Evolutionary conservation across 2,888 invertebrate genomes (phyloP), one percentile per base, ranked within the genome.

Genomic region (Encarsia formosa): DNA sequence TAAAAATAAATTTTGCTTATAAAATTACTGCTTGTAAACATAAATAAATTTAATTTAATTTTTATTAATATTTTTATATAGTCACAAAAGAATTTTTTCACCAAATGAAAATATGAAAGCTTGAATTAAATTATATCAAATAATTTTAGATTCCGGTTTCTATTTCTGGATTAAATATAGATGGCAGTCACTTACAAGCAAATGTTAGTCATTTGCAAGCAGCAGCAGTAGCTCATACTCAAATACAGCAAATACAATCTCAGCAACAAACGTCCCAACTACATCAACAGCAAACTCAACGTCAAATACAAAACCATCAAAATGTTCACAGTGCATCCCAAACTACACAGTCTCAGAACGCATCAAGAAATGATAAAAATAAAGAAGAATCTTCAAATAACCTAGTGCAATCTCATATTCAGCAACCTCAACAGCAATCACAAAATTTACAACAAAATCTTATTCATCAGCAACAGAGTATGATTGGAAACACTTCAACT

Each of bases 381-480:
- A 66, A 67, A 53, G 69, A 73, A 52, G 70, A 73, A 54, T 63
- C 68, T 43, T 68, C 72, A 45, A 69, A 71, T 49, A 73, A 70
- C 65, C 74, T 75, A 57, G 73, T 74, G 23, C 74, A 73, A 59
- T 73, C 73, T 61, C 73, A 74, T 61, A 71, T 72, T 74, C 42
- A 40, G 15, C 15, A 73, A 70, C 59, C 78, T 71, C 64, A 81
- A 48, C 71, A 73, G 59, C 65, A 69, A 38, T 64, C 70, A 3
- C 73, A 73, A 57, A 71, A 73, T 56, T 59, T 74, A 45, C 73
- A 73, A 58, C 73, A 73, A 52, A 74, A 62, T 41, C 60, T 73
- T 50, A 72, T 74, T 70, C 72, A 73, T 51, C 82, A 82, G 64
- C 67, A 81, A 47, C 68, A 70, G 45, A 69, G 70, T 31, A 66